Percentiles rank a stretch among this genome's conserved stretches.
phyloP scores from a whole-genome alignment of 2,888 invertebrate genomes.

The Podotricha telesiphe region DNA sequence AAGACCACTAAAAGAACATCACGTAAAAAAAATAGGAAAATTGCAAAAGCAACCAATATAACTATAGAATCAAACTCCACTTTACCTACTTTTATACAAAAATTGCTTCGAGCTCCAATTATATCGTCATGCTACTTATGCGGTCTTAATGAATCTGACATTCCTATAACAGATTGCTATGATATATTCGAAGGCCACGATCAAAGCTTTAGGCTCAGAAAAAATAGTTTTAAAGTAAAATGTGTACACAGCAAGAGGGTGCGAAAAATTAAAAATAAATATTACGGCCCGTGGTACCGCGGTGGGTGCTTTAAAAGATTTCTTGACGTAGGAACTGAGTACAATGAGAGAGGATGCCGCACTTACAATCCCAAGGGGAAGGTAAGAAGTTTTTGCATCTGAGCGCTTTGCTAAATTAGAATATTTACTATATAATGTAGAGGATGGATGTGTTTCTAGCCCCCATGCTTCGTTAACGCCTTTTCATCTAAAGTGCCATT shows the following conservation, averaged over 20 bases:
- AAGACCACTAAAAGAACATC: background rate
- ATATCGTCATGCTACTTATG: constrained; percentile 42
- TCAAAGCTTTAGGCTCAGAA: constrained; percentile 4
- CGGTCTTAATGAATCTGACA: constrained; percentile 40
- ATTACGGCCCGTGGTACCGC: constrained; percentile 42
- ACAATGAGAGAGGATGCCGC: constrained; percentile 51
- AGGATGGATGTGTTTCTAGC: constrained; percentile 56
- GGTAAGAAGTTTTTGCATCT: constrained; percentile 44
- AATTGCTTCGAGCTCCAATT: background rate
- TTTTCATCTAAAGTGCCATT: constrained; percentile 55
- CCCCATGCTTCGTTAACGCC: constrained; percentile 61
- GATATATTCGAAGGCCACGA: constrained; percentile 38
- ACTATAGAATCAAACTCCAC: background rate
- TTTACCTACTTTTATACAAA: constrained; percentile 8
- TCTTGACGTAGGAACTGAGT: constrained; percentile 50
- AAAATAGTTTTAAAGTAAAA: constrained; percentile 35
- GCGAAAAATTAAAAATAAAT: constrained; percentile 16
- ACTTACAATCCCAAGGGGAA: constrained; percentile 37
- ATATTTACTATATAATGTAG: constrained; percentile 37
- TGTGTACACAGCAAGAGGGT: constrained; percentile 31
- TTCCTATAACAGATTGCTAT: constrained; percentile 41
- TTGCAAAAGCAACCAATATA: background rate
- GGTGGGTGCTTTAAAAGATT: constrained; percentile 52
- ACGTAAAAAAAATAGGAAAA: background rate
- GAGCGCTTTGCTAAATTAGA: constrained; percentile 45